phyloP scores from a whole-genome alignment of 30 jellyfish, hydroid and myxozoan species.

The Turritopsis dohrnii region DNA sequence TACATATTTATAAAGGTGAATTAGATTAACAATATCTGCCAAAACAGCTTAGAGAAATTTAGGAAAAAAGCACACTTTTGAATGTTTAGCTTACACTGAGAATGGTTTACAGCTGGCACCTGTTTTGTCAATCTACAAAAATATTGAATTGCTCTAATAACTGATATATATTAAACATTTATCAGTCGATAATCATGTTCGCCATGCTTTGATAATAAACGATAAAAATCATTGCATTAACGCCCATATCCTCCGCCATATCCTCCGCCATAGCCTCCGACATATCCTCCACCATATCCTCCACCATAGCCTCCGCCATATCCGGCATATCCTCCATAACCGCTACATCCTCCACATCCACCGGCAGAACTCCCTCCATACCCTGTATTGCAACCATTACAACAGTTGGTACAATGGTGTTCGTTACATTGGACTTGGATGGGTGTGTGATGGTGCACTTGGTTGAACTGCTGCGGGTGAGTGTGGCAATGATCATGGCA shows the following conservation, averaged over 20 bases:
- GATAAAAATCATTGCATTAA: not conserved
- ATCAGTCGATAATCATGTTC: not conserved
- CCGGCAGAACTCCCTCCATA: too few relatives aligned
- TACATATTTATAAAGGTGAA: too few relatives aligned
- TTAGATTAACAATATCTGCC: too few relatives aligned
- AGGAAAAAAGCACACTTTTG: too few relatives aligned
- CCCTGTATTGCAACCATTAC: too few relatives aligned
- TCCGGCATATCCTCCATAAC: not conserved
- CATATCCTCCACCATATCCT: not conserved
- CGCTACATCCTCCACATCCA: not conserved
- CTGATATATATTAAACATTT: not conserved
- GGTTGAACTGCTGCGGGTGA: slow-evolving; percentile 14
- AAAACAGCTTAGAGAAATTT: too few relatives aligned
- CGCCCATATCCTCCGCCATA: slow-evolving; percentile 15
- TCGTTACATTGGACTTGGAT: slow-evolving; percentile 18
- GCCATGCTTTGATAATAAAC: not conserved
- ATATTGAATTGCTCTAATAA: too few relatives aligned
- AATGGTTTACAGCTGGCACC: too few relatives aligned
- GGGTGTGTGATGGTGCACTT: slow-evolving; percentile 17
- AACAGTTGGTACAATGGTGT: slow-evolving; percentile 12
- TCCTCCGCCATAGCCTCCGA: not conserved
- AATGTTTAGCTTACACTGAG: too few relatives aligned
- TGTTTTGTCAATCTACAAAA: too few relatives aligned
- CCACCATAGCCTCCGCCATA: slow-evolving; percentile 20
- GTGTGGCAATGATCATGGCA: slow-evolving; percentile 21